Percentiles rank a stretch among this genome's conserved stretches.
Conservation (phyloP, 2,797 vertebrate genomes). For the Takifugu rubripes region DNA sequence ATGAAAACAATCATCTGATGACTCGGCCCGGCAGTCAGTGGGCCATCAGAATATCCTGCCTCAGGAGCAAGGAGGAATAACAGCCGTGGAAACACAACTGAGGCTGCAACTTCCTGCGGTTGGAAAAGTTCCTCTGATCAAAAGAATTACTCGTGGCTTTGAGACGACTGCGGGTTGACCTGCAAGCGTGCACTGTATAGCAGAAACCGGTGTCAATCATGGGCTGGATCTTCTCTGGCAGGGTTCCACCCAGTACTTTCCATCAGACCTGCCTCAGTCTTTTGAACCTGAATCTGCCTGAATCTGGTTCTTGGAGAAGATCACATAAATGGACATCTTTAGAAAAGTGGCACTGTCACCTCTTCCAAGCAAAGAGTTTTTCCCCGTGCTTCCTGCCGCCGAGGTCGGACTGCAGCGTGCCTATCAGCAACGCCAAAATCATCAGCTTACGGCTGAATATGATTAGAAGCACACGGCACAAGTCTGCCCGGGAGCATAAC, state of each 20-base stretch:
- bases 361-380: neutral
- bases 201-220: too few species aligned
- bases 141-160: neutral
- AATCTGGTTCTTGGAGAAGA: too few species aligned
- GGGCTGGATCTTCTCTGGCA: too few species aligned
- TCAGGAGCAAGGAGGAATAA: neutral
- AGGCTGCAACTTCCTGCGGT: neutral
- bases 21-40: neutral
- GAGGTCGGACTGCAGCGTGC: slow-evolving; percentile 36
- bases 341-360: neutral
- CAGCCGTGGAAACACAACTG: neutral
- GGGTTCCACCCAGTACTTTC: too few species aligned
- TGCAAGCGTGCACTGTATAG: too few species aligned
- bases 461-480: slow-evolving; percentile 65
- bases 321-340: too few species aligned
- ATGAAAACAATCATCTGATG: neutral
- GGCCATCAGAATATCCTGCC: neutral
- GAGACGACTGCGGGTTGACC: neutral
- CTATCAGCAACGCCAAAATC: slow-evolving; percentile 56
- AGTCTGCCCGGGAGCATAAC: slow-evolving; percentile 58
- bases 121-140: neutral
- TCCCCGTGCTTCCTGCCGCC: slow-evolving; percentile 5
- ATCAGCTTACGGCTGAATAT: slow-evolving; percentile 60
- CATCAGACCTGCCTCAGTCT: too few species aligned
- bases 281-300: too few species aligned